Conservation (phyloP, 2,113 vertebrate species). For the Callipepla californica region DNA sequence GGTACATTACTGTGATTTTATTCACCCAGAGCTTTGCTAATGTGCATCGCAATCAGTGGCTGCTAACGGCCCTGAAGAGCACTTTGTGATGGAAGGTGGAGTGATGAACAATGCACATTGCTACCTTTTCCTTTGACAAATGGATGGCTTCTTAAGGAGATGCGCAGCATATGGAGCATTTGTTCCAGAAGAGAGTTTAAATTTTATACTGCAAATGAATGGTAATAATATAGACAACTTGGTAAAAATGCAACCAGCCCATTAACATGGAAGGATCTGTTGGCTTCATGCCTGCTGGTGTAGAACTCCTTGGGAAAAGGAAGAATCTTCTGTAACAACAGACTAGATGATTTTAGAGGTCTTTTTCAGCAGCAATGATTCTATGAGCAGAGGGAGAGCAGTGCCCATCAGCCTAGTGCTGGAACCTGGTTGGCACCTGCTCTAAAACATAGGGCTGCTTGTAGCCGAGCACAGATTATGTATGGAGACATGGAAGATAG, state of each 20-base stretch:
- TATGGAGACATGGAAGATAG: not conserved
- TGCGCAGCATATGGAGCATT: not conserved
- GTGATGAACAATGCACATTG: accelerated
- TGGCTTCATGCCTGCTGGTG: not conserved
- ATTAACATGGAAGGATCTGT: not conserved
- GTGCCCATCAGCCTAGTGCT: not conserved
- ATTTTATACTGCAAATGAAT: not conserved
- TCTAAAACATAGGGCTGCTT: too few species aligned
- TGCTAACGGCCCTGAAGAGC: not conserved
- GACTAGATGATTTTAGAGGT: not conserved
- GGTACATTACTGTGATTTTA: accelerated
- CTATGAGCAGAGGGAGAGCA: not conserved
- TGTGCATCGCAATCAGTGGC: accelerated
- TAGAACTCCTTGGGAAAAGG: not conserved
- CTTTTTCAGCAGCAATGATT: not conserved
- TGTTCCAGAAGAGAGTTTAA: not conserved
- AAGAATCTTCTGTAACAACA: not conserved
- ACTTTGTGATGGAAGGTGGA: not conserved
- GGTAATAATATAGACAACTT: not conserved
- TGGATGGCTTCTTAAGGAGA: not conserved
- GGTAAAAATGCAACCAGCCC: not conserved
- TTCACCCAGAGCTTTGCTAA: not conserved
- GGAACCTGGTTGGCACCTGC: not conserved
- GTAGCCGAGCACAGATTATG: accelerated
- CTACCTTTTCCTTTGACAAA: not conserved